Evolutionary conservation across 2,113 vertebrate genomes (phyloP), one percentile per base, ranked within the genome.

Genomic region (Orthonyx spaldingii): DNA sequence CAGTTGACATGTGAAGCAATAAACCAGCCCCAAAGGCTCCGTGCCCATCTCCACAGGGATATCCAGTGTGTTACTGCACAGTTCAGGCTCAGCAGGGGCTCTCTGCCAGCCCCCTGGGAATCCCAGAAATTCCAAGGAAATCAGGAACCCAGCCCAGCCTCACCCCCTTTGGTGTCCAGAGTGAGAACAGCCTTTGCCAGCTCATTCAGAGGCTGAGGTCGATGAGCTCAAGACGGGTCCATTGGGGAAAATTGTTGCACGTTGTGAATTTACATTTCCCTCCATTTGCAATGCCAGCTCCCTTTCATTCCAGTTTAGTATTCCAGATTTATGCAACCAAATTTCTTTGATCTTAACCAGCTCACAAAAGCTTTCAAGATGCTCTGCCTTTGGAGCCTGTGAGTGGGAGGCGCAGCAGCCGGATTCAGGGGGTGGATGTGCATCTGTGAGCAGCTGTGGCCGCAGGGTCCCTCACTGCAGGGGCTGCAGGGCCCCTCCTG

Each of bases 341-440:
- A 39, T 83, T 75, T 41, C 82, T 96, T 92, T 94, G 85, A 93
- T 94, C 93, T 90, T 16, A 50, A 69, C 46, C 91, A 87, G 64
- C 83, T 84, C 70, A 69, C 90, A 92, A 91, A 93, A 93, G 87
- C 71, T 94, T 91, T 78, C 53, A 76, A 37, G 84, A 89, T 16
- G 37, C 59, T 95, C 61, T 52, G 39, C 61, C 56, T 87, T 79
- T 26, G 64, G 90, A 80, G 71, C 16, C 70, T 63, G 11, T 20
- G 84, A 70, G 87, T 39, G 78, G 78, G 78, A 94, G 84, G 9
- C 7, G 16, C 61, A 78, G 89, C 52, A 87, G 91, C 10, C 3
- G 24, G 50, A 55, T 59, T 50, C 47, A 37, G 65, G 68, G 85
- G 65, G 3, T 75, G 77, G 93, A 80, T 4, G 20, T 56, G 83